These are phyloP conservation scores for Acrocyrtus sp. DNA, from an alignment of 2,888 invertebrate species.

Conservation along the genomic window DNA sequence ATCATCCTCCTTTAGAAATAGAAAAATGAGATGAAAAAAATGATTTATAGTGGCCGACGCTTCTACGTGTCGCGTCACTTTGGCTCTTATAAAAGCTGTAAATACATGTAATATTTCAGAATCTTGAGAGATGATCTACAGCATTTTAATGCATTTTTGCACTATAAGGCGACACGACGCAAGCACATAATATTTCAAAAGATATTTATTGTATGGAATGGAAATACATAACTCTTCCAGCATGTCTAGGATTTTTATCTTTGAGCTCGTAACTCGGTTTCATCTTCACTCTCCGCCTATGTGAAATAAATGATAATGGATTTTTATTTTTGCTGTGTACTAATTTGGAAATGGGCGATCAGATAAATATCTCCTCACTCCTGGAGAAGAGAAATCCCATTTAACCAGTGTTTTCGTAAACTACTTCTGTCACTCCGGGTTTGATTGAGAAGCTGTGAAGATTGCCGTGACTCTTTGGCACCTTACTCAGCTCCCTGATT, in stretches of 20 bases:
- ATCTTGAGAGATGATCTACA: constrained; percentile 21
- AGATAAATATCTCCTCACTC: no score
- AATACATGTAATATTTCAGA: constrained; percentile 22
- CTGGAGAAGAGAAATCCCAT: background rate
- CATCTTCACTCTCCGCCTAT: no score
- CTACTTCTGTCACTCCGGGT: constrained; percentile 15
- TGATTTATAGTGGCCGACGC: constrained; percentile 26
- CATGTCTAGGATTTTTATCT: no score
- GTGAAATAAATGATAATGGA: no score
- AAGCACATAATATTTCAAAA: background rate
- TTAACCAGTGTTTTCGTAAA: constrained; percentile 6
- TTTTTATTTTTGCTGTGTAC: constrained; percentile 18
- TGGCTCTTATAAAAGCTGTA: no score
- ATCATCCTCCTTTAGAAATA: no score
- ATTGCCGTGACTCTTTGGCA: constrained; percentile 23
- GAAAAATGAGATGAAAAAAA: constrained; percentile 24
- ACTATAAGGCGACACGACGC: no score
- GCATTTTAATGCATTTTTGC: constrained; percentile 7
- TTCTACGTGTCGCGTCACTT: constrained; percentile 4
- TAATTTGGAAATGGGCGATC: constrained; percentile 17
- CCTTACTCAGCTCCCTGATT: constrained; percentile 7
- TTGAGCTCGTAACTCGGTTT: no score
- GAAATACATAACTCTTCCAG: no score
- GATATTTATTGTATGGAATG: no score
- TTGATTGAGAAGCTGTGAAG: constrained; percentile 40